Conservation (phyloP, 2,797 vertebrate genomes). For the Lindbergichthys nudifrons region DNA sequence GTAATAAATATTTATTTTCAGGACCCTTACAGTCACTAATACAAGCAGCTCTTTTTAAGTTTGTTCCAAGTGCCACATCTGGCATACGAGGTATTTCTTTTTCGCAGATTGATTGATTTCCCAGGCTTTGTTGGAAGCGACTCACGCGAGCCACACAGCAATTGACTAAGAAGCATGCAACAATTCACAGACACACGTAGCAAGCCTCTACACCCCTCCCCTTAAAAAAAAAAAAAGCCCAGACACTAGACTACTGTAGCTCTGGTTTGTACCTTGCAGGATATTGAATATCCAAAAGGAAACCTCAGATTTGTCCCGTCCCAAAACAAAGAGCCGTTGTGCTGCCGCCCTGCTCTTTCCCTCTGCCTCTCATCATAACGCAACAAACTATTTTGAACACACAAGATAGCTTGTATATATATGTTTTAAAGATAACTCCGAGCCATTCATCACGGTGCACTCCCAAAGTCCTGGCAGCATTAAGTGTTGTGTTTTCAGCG, state of each 20-base stretch:
- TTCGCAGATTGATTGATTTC: constrained; percentile 80
- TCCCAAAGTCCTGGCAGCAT: constrained; percentile 52
- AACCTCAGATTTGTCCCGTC: constrained; percentile 82
- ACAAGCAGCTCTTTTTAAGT: constrained; percentile 66
- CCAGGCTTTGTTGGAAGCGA: constrained; percentile 76
- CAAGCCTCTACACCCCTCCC: constrained; percentile 33
- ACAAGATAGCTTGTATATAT: constrained; percentile 38
- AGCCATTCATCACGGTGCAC: constrained; percentile 52
- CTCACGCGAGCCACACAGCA: constrained; percentile 70
- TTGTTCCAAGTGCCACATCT: constrained; percentile 75
- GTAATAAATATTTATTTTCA: constrained; percentile 68
- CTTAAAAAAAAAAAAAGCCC: constrained; percentile 26
- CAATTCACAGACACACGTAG: constrained; percentile 73
- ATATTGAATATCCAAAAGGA: constrained; percentile 85
- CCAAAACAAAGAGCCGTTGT: constrained; percentile 81
- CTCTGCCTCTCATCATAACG: constrained; percentile 53
- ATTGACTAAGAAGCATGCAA: constrained; percentile 74
- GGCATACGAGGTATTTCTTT: constrained; percentile 71
- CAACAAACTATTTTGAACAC: constrained; percentile 52
- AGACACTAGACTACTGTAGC: constrained; percentile 80
- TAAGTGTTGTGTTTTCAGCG: constrained; percentile 66
- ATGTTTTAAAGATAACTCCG: constrained; percentile 52
- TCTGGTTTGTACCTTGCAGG: constrained; percentile 77
- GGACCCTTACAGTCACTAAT: constrained; percentile 51
- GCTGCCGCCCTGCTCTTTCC: constrained; percentile 33